phyloP scores from a whole-genome alignment of 2,113 vertebrate species.

The Ancistrus triradiatus region DNA sequence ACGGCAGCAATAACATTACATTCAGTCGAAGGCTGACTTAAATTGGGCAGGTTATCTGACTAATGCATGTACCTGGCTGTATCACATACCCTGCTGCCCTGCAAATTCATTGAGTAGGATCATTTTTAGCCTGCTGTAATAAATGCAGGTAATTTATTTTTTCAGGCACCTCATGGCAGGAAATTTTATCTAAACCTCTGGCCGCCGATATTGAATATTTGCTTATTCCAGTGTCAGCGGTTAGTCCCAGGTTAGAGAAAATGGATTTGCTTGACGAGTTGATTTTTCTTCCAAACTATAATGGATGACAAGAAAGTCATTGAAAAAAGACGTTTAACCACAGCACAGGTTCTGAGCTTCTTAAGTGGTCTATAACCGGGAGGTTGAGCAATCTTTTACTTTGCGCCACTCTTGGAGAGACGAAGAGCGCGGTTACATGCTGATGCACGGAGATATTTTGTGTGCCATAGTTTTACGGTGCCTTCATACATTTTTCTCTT shows the following conservation, averaged over 20 bases:
- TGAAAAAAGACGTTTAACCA: constrained; percentile 10
- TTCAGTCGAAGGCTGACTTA: not conserved
- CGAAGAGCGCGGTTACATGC: not conserved
- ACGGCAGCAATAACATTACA: not conserved
- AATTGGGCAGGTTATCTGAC: constrained; percentile 12
- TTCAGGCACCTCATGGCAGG: not conserved
- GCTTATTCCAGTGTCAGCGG: not conserved
- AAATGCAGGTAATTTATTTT: constrained; percentile 7
- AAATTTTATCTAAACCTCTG: constrained; percentile 21
- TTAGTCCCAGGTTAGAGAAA: not conserved
- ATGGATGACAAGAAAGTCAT: not conserved
- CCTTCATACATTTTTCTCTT: constrained; percentile 16
- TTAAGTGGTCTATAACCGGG: not conserved
- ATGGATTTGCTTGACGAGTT: constrained; percentile 9
- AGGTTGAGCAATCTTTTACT: constrained; percentile 1
- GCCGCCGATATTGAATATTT: not conserved
- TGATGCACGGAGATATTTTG: constrained; percentile 6
- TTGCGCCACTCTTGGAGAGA: constrained; percentile 26
- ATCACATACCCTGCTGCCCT: not conserved
- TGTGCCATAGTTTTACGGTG: constrained; percentile 27
- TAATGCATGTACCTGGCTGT: not conserved
- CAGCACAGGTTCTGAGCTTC: not conserved
- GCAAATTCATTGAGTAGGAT: constrained; percentile 3
- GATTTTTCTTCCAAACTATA: not conserved
- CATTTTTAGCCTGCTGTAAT: not conserved